Base-by-base conservation (phyloP, 2,888 invertebrate species). In the Leptarthrus brevirostris region DNA sequence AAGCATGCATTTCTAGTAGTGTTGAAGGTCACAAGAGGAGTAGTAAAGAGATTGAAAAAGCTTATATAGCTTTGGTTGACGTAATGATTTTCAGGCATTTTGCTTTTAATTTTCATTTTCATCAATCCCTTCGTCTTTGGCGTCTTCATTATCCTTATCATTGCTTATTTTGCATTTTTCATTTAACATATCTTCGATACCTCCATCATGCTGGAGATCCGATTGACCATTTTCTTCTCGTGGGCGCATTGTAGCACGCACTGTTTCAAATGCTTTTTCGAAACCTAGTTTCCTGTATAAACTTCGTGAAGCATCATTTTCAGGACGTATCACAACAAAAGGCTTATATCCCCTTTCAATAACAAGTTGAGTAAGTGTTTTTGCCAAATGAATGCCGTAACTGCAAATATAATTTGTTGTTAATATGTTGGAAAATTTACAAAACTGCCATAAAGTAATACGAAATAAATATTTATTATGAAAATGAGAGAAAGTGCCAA, bases 271-370 rank as follows among this genome's bases (percentile, higher is more conserved):
- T 80, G 91, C 89, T 84, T 90, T 92, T 82, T 89, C 89, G 86
- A 94, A 94, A 81, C 94, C 93, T 81, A 94, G 88, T 84, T 94
- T 94, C 79, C 89, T 90, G 86, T 94, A 94, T 73, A 94, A 89
- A 80, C 91, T 91, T 81, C 92, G 91, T 78, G 94, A 94, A 77
- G 94, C 94, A 84, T 93, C 93, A 85, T 94, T 94, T 85, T 94
- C 93, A 76, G 94, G 94, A 83, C 91, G 88, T 86, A 94, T 94
- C 80, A 94, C 93, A 78, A 94, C 94, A 86, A 93, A 94, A 74
- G 94, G 94, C 80, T 90, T 89, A 86, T 94, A 94, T 77, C 94
- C 92, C 72, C 92, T 88, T 71, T 90, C 89, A 52, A 90, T 89
- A 56, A 92, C 91, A 79, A 89, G 88, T 80, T 88, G 87, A 73